A percentile compares a stretch with the other conserved stretches of the same genome.
Evolutionary conservation across 2,888 invertebrate species (phyloP).

Genomic region (Parochlus steinenii): DNA sequence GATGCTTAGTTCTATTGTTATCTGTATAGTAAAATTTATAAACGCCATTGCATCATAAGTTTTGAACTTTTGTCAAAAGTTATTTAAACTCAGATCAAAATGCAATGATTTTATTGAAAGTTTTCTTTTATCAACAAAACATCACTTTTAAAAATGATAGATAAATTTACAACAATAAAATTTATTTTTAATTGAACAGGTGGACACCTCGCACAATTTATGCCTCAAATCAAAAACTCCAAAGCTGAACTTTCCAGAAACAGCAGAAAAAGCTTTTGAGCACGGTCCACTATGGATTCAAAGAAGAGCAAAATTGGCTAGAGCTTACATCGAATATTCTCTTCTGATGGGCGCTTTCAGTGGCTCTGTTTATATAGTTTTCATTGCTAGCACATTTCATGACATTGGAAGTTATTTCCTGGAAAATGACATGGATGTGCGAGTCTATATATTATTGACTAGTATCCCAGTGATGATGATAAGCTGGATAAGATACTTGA

Average conservation of each 20-base stretch:
- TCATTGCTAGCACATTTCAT: slow-evolving; percentile 41
- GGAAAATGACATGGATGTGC: slow-evolving; percentile 30
- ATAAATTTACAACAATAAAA: no score
- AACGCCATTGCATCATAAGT: no score
- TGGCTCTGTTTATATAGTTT: slow-evolving; percentile 63
- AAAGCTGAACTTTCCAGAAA: slow-evolving; percentile 65
- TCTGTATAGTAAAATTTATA: no score
- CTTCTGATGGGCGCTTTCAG: no score
- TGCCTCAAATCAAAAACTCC: slow-evolving; percentile 52
- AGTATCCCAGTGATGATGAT: slow-evolving; percentile 53
- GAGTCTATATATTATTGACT: slow-evolving; percentile 48
- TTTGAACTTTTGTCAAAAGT: no score
- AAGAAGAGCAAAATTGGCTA: slow-evolving; percentile 45
- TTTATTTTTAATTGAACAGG: slow-evolving; percentile 34
- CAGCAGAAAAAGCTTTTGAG: slow-evolving; percentile 65
- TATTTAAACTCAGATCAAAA: no score
- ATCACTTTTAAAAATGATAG: no score
- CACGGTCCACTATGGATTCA: slow-evolving; percentile 49
- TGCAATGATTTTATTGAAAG: no score
- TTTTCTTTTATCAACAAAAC: no score
- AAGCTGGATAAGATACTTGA: slow-evolving; percentile 45
- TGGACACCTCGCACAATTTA: slow-evolving; percentile 57
- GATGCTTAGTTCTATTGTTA: no score
- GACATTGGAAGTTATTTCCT: slow-evolving; percentile 31
- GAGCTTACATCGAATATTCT: no score